These are phyloP conservation scores for Mobula birostris DNA, from an alignment of 2,113 vertebrate genomes.

Conservation along the genomic window DNA sequence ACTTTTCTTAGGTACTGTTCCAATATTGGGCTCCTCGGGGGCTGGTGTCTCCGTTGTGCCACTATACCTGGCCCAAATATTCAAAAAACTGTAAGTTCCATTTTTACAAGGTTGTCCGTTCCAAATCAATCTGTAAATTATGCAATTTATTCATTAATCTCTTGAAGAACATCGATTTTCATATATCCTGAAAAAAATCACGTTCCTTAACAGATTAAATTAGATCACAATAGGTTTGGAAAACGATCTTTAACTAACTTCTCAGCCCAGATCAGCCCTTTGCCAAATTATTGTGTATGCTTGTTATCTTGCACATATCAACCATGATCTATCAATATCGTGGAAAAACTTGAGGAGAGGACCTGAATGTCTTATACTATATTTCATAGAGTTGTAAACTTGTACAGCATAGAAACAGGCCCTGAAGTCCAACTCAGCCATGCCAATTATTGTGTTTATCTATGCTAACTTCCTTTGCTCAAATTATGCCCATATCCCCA, in stretches of 20 bases:
- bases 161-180: neutral
- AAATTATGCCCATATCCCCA: too few relatives aligned
- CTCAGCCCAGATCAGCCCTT: neutral
- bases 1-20: neutral
- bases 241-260: neutral
- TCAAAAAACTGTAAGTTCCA: neutral
- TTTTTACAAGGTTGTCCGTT: neutral
- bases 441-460: too few relatives aligned
- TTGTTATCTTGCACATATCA: neutral
- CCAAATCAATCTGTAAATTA: neutral
- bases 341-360: neutral
- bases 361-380: neutral
- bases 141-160: neutral
- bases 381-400: too few relatives aligned
- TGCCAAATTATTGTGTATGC: neutral
- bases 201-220: neutral
- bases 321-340: neutral
- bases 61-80: neutral
- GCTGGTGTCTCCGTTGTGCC: neutral
- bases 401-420: too few relatives aligned
- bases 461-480: too few relatives aligned
- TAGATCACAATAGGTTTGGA: neutral
- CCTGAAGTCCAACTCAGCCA: too few relatives aligned
- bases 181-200: too few relatives aligned
- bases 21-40: neutral